A percentile compares a stretch with the other conserved stretches of the same genome.
Evolutionary conservation across 2,113 vertebrate genomes (phyloP).

Genomic region (Melozone crissalis): DNA sequence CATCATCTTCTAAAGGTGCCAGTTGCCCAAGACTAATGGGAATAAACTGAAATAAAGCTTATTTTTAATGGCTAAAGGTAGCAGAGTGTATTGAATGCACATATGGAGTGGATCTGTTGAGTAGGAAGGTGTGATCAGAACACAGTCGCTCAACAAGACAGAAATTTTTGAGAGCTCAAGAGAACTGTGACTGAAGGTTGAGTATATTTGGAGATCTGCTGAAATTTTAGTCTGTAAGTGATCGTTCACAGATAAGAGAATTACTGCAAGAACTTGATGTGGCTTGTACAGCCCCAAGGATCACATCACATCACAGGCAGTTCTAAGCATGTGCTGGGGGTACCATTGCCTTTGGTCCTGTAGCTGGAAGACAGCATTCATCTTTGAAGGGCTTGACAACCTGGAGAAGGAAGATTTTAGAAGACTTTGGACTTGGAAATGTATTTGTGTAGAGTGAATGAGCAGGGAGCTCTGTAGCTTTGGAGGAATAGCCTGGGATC

Average conservation of each 20-base stretch:
- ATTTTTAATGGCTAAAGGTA: conserved; percentile 54
- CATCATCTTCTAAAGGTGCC: not conserved
- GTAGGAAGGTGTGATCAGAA: conserved; percentile 63
- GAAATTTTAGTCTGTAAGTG: not conserved
- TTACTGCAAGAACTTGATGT: not conserved
- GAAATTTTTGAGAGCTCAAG: not conserved
- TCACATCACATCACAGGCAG: not conserved
- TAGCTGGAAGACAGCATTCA: not conserved
- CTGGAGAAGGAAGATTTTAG: not conserved
- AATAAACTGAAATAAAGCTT: conserved; percentile 15
- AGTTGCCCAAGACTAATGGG: not conserved
- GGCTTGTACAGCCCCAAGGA: not conserved
- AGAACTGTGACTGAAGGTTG: conserved; percentile 24
- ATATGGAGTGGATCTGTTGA: conserved; percentile 64
- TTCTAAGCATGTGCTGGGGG: not conserved
- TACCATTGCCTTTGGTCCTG: not conserved
- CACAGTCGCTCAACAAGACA: conserved; percentile 30
- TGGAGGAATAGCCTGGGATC: not conserved
- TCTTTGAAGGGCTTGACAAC: not conserved
- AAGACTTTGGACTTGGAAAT: not conserved
- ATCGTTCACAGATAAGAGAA: not conserved
- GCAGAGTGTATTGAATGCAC: not conserved
- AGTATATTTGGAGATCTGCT: conserved; percentile 44
- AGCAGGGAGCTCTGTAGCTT: not conserved
- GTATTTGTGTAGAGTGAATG: not conserved